Evolutionary conservation across 2,113 vertebrate species (phyloP), one percentile per base, ranked within the genome.

Genomic region (Myotis yumanensis): DNA sequence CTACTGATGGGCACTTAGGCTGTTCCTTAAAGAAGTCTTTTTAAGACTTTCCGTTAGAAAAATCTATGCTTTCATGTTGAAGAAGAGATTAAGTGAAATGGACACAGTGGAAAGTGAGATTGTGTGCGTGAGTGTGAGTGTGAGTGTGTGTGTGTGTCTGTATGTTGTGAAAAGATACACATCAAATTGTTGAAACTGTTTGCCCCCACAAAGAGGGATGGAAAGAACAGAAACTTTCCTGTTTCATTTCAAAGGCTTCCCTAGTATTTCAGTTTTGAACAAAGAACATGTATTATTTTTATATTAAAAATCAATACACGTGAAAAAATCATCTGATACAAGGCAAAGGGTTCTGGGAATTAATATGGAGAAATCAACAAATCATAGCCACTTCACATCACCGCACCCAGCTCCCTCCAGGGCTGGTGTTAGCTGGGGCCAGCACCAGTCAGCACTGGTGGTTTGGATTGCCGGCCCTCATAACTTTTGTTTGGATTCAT

Each of bases 1-100:
- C 28, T 16, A 32, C 64, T 66, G 64, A 66, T 16, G 64, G 62
- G 64, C 64, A 66, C 64, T 66, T 66, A 32, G 30, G 30, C 15
- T 66, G 30, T 66, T 66, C 30, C 64, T 95, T 80, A 85, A 93
- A 86, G 69, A 17, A 73, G 40, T 86, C 35, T 62, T 90, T 94
- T 81, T 80, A 77, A 51, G 76, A 80, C 30, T 90, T 93, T 66
- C 43, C n/a, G 23, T 89, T 91, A 86, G 66, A 72, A 79, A 96
- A 86, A 69, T 22, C 40, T 32, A n/a, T 89, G 69, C 62, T 83
- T 95, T 89, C 75, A 22, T 37, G 37, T 37, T 69, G 7, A 35
- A 35, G 40, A 87, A 88, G 28, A 89, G n/a, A 77, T 84, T 62
- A 83, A 86, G 12, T 93, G 71, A 46, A 51, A 32, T 48, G 48